Base-by-base conservation (phyloP, 1,140 invertebrate genomes). In the Penaeus japonicus region DNA sequence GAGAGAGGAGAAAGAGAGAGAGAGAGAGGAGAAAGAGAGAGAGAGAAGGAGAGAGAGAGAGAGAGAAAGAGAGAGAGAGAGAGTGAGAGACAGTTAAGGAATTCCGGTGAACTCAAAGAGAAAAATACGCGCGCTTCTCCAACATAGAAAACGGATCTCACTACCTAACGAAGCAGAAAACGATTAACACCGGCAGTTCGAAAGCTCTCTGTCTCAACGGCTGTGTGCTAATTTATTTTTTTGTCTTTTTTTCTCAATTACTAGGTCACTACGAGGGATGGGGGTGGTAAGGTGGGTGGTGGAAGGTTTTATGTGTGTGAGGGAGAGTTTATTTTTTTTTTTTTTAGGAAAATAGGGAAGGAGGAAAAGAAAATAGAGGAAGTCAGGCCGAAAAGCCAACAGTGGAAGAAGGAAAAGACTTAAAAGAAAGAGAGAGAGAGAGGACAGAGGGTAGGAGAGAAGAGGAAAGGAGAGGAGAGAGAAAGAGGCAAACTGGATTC, bases 251-350 rank as follows among this genome's bases (percentile, higher is more conserved):
- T 47, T 47, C 15, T 47, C 15, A 47, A 47, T 47, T 47, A 47
- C 47, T 47, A 47, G 47, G 15, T 47, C 47, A 47, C 47, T 47
- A 47, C 47, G 47, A 47, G 47, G 47, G 15, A 47, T 47, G 47
- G 47, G 30, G 20, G n/a, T n/a, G 12, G 24, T 73, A 27, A 27
- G 24, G 65, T 17, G n/a, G 32, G 20, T 2, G 75, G 79, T 81
- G 53, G 54, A 54, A 30, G 79, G 30, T 53, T 80, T 53, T 47
- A 17, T 80, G 27, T 80, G 22, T 80, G n/a, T 47, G 32, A 83
- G 57, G 80, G 77, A 32, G 35, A 85, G 53, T 78, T 78, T 59
- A 39, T 30, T 62, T 54, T 55, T 73, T 85, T 24, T 55, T 78
- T 59, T 79, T 79, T 87, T 70, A 35, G 39, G 55, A 62, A 59